These are phyloP conservation scores for Synaphobranchus kaupii DNA, from an alignment of 2,797 vertebrate genomes.

Conservation along the genomic window DNA sequence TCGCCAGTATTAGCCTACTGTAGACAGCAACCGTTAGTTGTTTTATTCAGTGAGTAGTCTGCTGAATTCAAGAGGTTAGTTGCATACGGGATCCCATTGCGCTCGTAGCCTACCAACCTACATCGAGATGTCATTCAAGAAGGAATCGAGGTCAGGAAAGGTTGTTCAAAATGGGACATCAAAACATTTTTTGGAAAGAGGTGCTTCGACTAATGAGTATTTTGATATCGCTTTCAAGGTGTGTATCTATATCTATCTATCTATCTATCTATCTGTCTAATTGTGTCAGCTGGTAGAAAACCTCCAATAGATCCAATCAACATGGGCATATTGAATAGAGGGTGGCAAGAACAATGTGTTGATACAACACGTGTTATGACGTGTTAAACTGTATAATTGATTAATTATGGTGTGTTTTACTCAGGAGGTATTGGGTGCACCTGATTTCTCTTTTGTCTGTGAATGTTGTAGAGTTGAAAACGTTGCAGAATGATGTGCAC, in stretches of 20 bases:
- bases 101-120: constrained; percentile 45
- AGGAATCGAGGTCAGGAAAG: constrained; percentile 69
- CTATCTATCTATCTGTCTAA: constrained; percentile 27
- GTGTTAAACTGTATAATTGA: background rate
- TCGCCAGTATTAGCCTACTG: constrained; percentile 17
- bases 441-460: background rate
- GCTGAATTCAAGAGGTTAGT: constrained; percentile 54
- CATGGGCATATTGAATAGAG: background rate
- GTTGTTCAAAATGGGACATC: constrained; percentile 75
- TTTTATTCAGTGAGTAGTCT: constrained; percentile 57
- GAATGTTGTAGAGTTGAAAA: background rate
- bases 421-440: background rate
- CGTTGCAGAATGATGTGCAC: background rate
- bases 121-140: constrained; percentile 70
- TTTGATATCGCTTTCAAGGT: constrained; percentile 82
- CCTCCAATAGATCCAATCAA: constrained; percentile 10
- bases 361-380: background rate
- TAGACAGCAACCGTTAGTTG: background rate
- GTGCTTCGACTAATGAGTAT: constrained; percentile 78
- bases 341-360: background rate
- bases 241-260: constrained; percentile 53
- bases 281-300: background rate
- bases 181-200: constrained; percentile 77
- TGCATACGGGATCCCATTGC: constrained; percentile 46
- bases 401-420: background rate